phyloP scores from a whole-genome alignment of 2,113 vertebrate species.

The Phainopepla nitens region DNA sequence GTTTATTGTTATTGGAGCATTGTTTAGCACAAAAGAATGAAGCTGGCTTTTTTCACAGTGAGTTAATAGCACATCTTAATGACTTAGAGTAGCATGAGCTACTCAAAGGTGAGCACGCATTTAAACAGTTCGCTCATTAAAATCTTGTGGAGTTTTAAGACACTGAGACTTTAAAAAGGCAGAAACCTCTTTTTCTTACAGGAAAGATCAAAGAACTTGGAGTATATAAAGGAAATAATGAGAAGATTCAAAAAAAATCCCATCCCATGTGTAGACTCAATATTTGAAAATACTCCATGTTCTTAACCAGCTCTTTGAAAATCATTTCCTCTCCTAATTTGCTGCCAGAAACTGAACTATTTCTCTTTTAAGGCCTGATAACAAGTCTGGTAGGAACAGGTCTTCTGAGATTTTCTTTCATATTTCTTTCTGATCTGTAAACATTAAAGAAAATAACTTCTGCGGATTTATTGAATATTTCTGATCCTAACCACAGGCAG shows the following conservation, averaged over 20 bases:
- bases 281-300: background rate
- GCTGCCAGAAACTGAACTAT: background rate
- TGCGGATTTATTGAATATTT: background rate
- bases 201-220: background rate
- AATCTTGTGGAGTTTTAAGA: background rate
- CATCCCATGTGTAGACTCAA: background rate
- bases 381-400: background rate
- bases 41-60: background rate
- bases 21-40: background rate
- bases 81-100: background rate
- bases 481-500: background rate
- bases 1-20: background rate
- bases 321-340: background rate
- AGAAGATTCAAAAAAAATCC: background rate
- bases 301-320: background rate
- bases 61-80: background rate
- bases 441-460: background rate
- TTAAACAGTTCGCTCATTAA: background rate
- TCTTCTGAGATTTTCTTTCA: background rate
- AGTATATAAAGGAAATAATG: background rate
- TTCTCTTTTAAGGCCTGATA: background rate
- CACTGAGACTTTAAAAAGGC: background rate
- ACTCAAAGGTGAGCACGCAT: background rate
- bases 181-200: background rate
- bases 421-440: background rate